A percentile compares a stretch with the other conserved stretches of the same genome.
phyloP scores from a whole-genome alignment of 2,888 invertebrate genomes.

The Lasioglossum vierecki region DNA sequence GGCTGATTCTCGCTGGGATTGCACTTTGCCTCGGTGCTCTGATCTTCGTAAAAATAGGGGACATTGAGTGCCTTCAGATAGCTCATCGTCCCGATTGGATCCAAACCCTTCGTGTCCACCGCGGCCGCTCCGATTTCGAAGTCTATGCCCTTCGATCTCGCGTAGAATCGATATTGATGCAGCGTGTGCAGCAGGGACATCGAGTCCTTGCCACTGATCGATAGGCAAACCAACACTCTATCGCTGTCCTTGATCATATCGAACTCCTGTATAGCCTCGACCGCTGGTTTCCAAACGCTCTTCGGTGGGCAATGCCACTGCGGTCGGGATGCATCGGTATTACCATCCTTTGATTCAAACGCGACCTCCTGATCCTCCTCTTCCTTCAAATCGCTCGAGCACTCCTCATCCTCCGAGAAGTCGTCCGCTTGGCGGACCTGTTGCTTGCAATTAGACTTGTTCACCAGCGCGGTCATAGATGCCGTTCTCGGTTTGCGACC shows the following conservation, averaged over 20 bases:
- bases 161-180: conserved; percentile 93
- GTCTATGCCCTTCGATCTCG: conserved; percentile 89
- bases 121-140: conserved; percentile 91
- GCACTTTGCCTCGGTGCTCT: conserved; percentile 88
- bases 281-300: conserved; percentile 91
- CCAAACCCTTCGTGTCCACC: conserved; percentile 87
- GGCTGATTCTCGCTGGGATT: conserved; percentile 84
- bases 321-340: conserved; percentile 77
- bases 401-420: conserved; percentile 80
- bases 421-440: conserved; percentile 75
- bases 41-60: conserved; percentile 87
- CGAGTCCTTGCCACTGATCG: conserved; percentile 91
- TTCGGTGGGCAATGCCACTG: conserved; percentile 92
- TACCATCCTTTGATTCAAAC: conserved; percentile 77
- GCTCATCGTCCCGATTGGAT: conserved; percentile 86
- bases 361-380: conserved; percentile 62
- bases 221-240: conserved; percentile 92
- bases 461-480: conserved; percentile 55
- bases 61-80: conserved; percentile 86
- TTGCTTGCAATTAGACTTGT: conserved; percentile 62
- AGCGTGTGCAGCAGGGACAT: conserved; percentile 93
- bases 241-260: conserved; percentile 94
- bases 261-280: conserved; percentile 93
- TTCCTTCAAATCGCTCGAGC: conserved; percentile 62
- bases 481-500: conserved; percentile 69